Evolutionary conservation across 2,113 vertebrate genomes (phyloP), one percentile per base, ranked within the genome.

Genomic region (Uria lomvia): DNA sequence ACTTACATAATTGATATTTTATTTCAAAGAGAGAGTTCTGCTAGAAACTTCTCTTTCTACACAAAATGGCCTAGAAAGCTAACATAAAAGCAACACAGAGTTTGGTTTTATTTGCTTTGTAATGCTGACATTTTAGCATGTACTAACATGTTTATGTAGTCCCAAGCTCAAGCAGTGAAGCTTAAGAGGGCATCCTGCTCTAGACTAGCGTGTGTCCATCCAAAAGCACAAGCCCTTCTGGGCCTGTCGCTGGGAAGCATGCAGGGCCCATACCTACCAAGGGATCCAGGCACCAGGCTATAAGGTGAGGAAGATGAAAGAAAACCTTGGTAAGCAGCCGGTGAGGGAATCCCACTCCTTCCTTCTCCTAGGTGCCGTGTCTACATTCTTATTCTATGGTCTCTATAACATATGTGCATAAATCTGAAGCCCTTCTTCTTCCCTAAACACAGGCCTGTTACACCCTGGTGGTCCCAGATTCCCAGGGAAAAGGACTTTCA

Each of bases 401-500:
- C 14, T 49, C 47, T 55, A 15, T 27, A 65, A 21, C 5, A 5
- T 1, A 10, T 5, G 10, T 13, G 15, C 45, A 26, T 30, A 75
- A 92, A 65, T 43, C 43, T 40, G 74, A 93, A 84, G 9, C 65
- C 19, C 68, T 63, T 47, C 30, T 71, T 83, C 62, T 72, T 86
- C 52, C 63, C 49, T 85, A 65, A 30, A 22, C 45, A 71, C 36
- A 45, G 30, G 36, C 13, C 40, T 47, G 17, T 3, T 3, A 76
- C 27, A 52, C 19, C 13, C 49, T 58, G 65, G 50, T 71, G 55
- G 75, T 71, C 34, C 4, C 70, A 77, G 55, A 91, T 95, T 86
- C 72, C 53, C 63, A 47, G 95, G 97, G 87, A 98, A 98, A 98
- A 98, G 97, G 88, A 97, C 91, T 98, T 97, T 96, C 96, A 97